phyloP scores from a whole-genome alignment of 2,113 vertebrate genomes.

The Channa argus region DNA sequence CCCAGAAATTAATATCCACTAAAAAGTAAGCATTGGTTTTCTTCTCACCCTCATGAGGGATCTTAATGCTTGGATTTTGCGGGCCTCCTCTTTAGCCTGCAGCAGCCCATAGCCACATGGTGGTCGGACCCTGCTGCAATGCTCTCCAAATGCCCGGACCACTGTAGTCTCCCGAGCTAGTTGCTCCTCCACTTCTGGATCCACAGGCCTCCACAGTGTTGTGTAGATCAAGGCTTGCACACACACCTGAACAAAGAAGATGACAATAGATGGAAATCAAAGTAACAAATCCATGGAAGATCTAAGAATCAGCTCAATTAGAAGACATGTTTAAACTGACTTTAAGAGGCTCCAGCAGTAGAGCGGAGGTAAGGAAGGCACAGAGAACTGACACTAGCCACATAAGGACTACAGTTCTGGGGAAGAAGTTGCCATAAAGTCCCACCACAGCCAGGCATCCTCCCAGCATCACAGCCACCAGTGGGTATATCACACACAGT shows the following conservation, averaged over 20 bases:
- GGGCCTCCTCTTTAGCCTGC: conserved; percentile 85
- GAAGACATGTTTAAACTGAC: conserved; percentile 54
- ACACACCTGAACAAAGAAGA: conserved; percentile 72
- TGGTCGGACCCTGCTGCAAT: conserved; percentile 72
- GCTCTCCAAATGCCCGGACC: conserved; percentile 60
- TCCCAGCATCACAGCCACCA: conserved; percentile 72
- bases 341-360: conserved; percentile 84
- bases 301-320: not conserved
- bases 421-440: conserved; percentile 81
- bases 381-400: conserved; percentile 81
- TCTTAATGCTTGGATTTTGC: conserved; percentile 78
- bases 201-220: conserved; percentile 78
- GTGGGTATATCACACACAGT: conserved; percentile 71
- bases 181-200: conserved; percentile 82
- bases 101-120: conserved; percentile 84
- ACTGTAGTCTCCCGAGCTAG: conserved; percentile 78
- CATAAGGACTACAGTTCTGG: conserved; percentile 78
- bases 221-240: conserved; percentile 77
- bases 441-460: conserved; percentile 75
- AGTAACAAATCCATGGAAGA: not conserved
- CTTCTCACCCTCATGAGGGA: conserved; percentile 81
- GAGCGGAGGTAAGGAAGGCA: conserved; percentile 80
- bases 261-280: not conserved
- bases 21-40: not conserved
- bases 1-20: not conserved